Base-by-base conservation (phyloP, 2,797 vertebrate genomes). In the Cacajao melanocephalus region DNA sequence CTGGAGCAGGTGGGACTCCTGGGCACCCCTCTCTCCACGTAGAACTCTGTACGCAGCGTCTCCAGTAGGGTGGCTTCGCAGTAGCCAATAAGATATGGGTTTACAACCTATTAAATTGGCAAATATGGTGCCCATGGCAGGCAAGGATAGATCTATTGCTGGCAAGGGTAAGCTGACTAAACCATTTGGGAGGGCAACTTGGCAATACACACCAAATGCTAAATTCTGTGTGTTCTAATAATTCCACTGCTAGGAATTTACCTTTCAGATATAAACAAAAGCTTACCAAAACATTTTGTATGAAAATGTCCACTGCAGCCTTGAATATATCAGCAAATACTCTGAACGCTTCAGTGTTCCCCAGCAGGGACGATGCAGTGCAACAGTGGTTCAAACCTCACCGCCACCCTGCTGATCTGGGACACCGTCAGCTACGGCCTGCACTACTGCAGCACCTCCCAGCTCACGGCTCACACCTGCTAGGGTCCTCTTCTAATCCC, bases 21-120 rank as follows among this genome's bases (percentile, higher is more conserved):
- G 30, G 36, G 85, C 0, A 20, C 5, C 50, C 13, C 67, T n/a
- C 3, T 12, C 26, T 41, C 52, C 24, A 0, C 0, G 0, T 0
- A 33, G 50, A n/a, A 50, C 61, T 30, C 36, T 55, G 58, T 9
- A 22, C 0, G 0, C 30, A 10, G 22, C 48, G 26, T 46, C 80
- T 39, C 39, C 52, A 20, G 28, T 8, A 8, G 1, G 61, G 33
- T 7, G 39, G 57, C 57, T 44, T 30, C 20, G 24, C 10, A 26
- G 57, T 17, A 58, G 20, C 41, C 24, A 8, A 4, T 20, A 33
- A 55, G n/a, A 28, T 9, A 2, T 0, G 0, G 61, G 30, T 36
- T 28, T 58, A 15, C 13, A 8, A 3, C 14, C 33, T 78, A 75
- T 1, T 6, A 33, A 55, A 26, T 6, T 7, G 46, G 5, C 33